Evolutionary conservation across 23 tunicate genomes (phyloP), one percentile per base, ranked within the genome.

Genomic region (Diplosoma virens): DNA sequence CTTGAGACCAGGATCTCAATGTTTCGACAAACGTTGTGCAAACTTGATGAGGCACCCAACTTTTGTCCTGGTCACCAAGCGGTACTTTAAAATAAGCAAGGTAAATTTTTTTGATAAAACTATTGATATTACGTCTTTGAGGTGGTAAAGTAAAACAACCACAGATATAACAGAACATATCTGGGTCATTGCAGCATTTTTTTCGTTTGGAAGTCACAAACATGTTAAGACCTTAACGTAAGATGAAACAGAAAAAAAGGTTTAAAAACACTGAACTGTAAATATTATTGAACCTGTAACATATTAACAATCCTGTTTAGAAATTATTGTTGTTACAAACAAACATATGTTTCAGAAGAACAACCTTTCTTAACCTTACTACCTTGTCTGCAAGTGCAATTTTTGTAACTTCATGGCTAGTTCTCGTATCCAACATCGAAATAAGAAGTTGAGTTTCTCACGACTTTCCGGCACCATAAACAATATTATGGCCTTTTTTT

Each of bases 31-130:
- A 56, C 16, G 64, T n/a, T 56, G 64, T 63, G 33, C 70, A 63
- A 30, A 63, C 70, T 63, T 25, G 70, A 20, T 63, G 35, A 63
- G 70, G 70, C 9, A 20, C 35, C 70, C 70, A 63, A 63, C 20
- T 28, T 63, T 63, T 63, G 70, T 28, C 70, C 35, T 26, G 35
- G 35, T 63, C 70, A 63, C 70, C 70, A 63, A 63, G 70, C 20
- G 70, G 70, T 63, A 63, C 70, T 63, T 36, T 36, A 36, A 26
- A 63, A 63, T 63, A 63, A 63, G 70, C 35, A 25, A 63, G 70
- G 70, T 25, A 63, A 4, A 63, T 7, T 63, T 36, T 63, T 63
- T 63, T 63, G 35, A 63, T 5, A 6, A 63, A 28, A 27, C 35
- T 28, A 27, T 63, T 63, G 70, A 63, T 63, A n/a, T 63, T 63